These are phyloP conservation scores for Clamator glandarius DNA, from an alignment of 2,797 vertebrate genomes.

Conservation along the genomic window DNA sequence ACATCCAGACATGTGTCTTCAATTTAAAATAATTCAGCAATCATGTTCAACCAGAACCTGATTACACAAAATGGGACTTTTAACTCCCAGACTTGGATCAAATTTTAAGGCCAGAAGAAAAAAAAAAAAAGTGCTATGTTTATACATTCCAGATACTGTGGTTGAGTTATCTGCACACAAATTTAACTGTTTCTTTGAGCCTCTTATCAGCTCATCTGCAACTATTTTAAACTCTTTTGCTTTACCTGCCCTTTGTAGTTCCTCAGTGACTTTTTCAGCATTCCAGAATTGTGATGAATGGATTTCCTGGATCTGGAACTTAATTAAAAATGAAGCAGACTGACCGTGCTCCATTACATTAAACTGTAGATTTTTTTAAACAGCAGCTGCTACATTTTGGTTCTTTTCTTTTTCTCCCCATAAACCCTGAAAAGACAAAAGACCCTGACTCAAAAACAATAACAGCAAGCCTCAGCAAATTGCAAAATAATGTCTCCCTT, in stretches of 20 bases:
- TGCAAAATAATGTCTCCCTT: background rate
- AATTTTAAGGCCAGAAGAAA: conserved; percentile 77
- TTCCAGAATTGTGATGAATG: conserved; percentile 56
- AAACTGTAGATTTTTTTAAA: conserved; percentile 6
- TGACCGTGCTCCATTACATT: background rate
- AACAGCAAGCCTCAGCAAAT: background rate
- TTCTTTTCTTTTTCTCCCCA: background rate
- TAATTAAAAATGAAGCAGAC: conserved; percentile 58
- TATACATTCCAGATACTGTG: conserved; percentile 79
- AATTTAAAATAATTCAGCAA: conserved; percentile 88
- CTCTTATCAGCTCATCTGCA: conserved; percentile 69
- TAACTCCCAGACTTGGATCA: conserved; percentile 84
- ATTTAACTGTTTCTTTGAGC: conserved; percentile 76
- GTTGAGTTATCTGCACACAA: conserved; percentile 75
- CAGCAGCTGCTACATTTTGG: background rate
- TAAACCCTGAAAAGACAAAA: background rate
- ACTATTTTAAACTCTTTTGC: conserved; percentile 68
- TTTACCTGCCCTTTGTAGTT: conserved; percentile 69
- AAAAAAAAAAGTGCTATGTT: conserved; percentile 69
- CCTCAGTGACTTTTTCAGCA: conserved; percentile 49
- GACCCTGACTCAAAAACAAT: background rate
- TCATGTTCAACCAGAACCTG: conserved; percentile 86
- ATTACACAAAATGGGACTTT: conserved; percentile 88
- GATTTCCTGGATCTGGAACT: conserved; percentile 57
- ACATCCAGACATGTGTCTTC: conserved; percentile 84